These are phyloP conservation scores for Sterna hirundo DNA, from an alignment of 2,113 vertebrate genomes.

Conservation along the genomic window DNA sequence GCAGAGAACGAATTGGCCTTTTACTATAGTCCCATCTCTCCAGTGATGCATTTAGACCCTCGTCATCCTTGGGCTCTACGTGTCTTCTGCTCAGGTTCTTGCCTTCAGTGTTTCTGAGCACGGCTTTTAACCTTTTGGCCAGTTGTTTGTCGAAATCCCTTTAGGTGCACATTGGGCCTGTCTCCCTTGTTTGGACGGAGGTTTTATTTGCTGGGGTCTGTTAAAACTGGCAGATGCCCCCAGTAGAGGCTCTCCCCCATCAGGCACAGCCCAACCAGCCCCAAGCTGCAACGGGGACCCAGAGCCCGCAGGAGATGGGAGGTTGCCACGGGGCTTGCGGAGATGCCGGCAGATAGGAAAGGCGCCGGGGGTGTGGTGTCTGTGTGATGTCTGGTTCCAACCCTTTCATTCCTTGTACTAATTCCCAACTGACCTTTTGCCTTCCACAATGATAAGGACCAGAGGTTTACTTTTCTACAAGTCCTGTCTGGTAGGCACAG, in stretches of 20 bases:
- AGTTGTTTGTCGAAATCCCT: background rate
- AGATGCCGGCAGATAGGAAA: background rate
- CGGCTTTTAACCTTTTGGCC: background rate
- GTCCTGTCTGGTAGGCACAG: background rate
- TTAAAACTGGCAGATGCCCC: too few species aligned
- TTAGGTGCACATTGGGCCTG: too few species aligned
- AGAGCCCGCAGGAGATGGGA: rapidly evolving
- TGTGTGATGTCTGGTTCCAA: background rate
- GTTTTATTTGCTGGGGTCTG: background rate
- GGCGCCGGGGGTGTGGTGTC: rapidly evolving
- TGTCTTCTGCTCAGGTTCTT: background rate
- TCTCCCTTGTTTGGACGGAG: background rate
- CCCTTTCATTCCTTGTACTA: background rate
- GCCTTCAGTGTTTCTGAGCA: background rate
- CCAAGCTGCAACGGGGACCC: background rate
- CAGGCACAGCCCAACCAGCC: background rate
- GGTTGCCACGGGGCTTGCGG: too few species aligned
- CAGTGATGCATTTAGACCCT: background rate
- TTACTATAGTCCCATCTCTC: background rate
- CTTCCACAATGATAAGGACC: background rate
- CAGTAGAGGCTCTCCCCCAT: too few species aligned
- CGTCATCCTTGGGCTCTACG: rapidly evolving
- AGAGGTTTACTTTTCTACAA: background rate
- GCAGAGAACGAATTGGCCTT: background rate
- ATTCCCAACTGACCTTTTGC: background rate